These are phyloP conservation scores for Rynchops niger DNA, from an alignment of 2,113 vertebrate genomes.

Conservation along the genomic window DNA sequence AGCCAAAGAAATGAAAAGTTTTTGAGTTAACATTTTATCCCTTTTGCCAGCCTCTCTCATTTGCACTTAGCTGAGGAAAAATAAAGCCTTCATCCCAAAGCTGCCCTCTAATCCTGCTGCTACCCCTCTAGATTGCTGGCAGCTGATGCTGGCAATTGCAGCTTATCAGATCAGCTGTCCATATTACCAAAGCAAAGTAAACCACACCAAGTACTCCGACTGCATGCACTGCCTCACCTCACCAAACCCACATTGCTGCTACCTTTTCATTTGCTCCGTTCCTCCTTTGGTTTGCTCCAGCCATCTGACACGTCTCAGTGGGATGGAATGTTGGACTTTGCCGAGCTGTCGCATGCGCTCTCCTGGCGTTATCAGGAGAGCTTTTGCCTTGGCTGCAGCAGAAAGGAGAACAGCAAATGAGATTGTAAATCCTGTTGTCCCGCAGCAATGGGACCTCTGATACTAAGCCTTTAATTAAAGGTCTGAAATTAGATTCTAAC, in stretches of 20 bases:
- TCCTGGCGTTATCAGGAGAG: not conserved
- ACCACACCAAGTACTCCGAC: rapidly evolving
- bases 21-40: not conserved
- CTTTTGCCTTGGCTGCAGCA: not conserved
- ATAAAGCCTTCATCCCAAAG: not conserved
- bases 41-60: not conserved
- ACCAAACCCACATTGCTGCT: not conserved
- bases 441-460: not conserved
- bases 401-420: not conserved
- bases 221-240: not conserved
- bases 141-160: not conserved
- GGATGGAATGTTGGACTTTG: not conserved
- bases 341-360: not conserved
- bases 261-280: not conserved
- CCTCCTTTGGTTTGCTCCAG: not conserved
- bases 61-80: not conserved
- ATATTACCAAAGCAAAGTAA: not conserved
- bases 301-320: rapidly evolving
- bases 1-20: not conserved
- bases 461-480: slow-evolving; percentile 13
- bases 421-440: not conserved
- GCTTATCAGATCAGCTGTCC: too few relatives aligned
- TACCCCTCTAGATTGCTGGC: not conserved
- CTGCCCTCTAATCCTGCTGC: not conserved
- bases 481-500: not conserved